Conservation (phyloP, 2,797 vertebrate species). For the Chrysocyon brachyurus region DNA sequence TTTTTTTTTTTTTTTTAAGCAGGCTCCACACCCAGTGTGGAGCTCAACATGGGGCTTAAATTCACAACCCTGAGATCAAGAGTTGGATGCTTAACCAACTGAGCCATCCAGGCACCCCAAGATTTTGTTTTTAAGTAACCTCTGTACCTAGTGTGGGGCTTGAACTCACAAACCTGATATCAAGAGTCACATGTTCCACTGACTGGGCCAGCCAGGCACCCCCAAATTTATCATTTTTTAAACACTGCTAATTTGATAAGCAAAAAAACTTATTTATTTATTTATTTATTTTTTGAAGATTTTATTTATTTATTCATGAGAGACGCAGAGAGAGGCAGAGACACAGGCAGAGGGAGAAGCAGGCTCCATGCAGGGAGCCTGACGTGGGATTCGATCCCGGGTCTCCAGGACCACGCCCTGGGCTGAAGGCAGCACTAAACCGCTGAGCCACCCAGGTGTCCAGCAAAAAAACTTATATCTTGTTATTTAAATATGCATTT, state of each 20-base stretch:
- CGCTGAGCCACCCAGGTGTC: no score
- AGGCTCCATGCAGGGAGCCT: no score
- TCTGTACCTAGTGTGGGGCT: neutral
- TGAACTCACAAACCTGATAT: neutral
- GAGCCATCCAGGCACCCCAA: neutral
- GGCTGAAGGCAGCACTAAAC: no score
- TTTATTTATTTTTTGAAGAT: neutral
- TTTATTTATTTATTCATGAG: no score
- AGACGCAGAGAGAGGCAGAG: no score
- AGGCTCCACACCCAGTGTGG: no score
- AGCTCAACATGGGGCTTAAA: neutral
- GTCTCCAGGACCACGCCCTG: no score
- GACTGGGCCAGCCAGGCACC: neutral
- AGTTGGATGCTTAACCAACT: neutral
- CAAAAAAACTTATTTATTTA: neutral
- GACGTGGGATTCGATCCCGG: no score
- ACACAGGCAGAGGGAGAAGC: no score
- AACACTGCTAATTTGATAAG: conserved; percentile 16
- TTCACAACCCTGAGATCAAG: neutral
- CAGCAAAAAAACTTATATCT: neutral
- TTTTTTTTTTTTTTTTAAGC: neutral
- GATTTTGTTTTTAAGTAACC: neutral
- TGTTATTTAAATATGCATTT: conserved; percentile 26
- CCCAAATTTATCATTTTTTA: conserved; percentile 3
- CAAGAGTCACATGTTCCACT: neutral